Evolutionary conservation across 2,113 vertebrate species (phyloP), one percentile per base, ranked within the genome.

Genomic region (Xenopus borealis): DNA sequence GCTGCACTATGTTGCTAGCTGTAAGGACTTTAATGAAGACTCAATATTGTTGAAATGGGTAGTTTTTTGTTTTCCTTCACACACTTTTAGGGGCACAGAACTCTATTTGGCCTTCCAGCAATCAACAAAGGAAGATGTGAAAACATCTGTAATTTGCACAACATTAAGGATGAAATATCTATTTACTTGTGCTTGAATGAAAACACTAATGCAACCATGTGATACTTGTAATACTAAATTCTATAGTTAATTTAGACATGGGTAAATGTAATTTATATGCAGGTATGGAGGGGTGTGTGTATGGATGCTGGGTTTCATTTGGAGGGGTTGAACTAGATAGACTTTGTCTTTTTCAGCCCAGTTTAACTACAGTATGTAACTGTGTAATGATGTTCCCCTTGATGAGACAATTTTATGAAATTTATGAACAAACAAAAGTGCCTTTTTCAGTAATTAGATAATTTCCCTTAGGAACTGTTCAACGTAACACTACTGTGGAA

Each of bases 1-100:
- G 86, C 86, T 89, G 84, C 78, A 80, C 82, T 80, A 82, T 83
- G 86, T 84, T 89, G 83, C 87, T 87, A 90, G 82, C 85, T 81
- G 30, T 72, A 81, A 84, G 80, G 81, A 80, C 65, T 72, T 78
- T 72, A 81, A 78, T 78, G 81, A 84, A 89, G 85, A 86, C 75
- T 81, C 85, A 79, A 86, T 87, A 86, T 80, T 87, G 85, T 83
- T 79, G 79, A 80, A 85, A 82, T 73, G 78, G 69, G 82, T 82
- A 79, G 83, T 82, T 81, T 83, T 87, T 83, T 80, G 81, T 78
- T 85, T 71, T 80, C 69, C 47, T 75, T 72, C 27, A 61, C 17
- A 68, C 6, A 18, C 40, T 52, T 75, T 62, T 17, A 19, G 33
- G 63, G 44, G 12, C 16, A 46, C 40, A 45, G 13, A 33, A 64